A percentile compares a stretch with the other conserved stretches of the same genome.
Evolutionary conservation across 2,797 vertebrate species (phyloP).

Genomic region (Odontamblyopus lacepedii): DNA sequence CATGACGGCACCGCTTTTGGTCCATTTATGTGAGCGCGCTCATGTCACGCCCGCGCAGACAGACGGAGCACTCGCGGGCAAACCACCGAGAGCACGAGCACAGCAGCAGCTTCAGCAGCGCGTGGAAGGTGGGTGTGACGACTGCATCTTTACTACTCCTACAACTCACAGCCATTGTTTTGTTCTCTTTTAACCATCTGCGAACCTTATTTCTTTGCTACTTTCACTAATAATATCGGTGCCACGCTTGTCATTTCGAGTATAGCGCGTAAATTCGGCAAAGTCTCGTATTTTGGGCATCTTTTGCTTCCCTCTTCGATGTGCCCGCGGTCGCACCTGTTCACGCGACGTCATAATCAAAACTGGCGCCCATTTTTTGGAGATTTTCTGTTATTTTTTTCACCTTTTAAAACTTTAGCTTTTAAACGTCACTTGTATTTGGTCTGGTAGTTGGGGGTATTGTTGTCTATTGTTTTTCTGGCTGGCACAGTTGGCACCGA

Average conservation of each 20-base stretch:
- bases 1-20: constrained; percentile 61
- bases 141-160: constrained; percentile 18
- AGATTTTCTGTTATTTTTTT: not conserved
- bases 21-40: constrained; percentile 66
- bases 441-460: constrained; percentile 14
- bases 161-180: not conserved
- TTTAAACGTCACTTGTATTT: not conserved
- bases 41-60: not conserved
- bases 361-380: not conserved
- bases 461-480: constrained; percentile 44
- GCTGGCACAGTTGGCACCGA: constrained; percentile 52
- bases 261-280: not conserved
- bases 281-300: not conserved
- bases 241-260: not conserved
- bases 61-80: constrained; percentile 45
- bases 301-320: not conserved
- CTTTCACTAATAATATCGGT: not conserved
- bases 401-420: not conserved
- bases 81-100: constrained; percentile 14
- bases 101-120: constrained; percentile 30
- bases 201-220: not conserved
- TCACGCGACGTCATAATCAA: not conserved
- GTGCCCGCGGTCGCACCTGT: constrained; percentile 13
- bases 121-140: constrained; percentile 72
- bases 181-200: not conserved